Evolutionary conservation across 2,888 invertebrate species (phyloP).

Genomic region (Eurois occulta): DNA sequence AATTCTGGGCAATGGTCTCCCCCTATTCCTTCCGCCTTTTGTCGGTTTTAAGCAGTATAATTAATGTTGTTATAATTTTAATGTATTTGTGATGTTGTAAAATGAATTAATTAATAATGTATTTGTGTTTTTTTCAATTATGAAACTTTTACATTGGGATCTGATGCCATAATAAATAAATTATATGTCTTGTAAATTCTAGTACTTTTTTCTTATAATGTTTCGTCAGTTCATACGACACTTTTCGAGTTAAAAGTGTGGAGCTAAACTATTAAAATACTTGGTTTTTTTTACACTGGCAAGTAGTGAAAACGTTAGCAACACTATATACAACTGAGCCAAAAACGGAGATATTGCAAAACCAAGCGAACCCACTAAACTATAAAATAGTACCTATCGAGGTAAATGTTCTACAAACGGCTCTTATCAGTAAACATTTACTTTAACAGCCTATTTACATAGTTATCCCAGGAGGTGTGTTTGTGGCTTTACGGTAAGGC

Average conservation of each 20-base stretch:
- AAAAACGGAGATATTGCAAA: not conserved
- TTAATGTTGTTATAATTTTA: no score
- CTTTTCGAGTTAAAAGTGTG: no score
- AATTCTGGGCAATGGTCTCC: no score
- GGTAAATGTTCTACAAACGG: constrained; percentile 22
- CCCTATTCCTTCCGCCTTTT: no score
- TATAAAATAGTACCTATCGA: not conserved
- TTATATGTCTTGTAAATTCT: not conserved
- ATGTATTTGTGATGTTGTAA: not conserved
- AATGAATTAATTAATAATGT: no score
- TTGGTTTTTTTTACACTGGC: not conserved
- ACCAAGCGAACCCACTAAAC: not conserved
- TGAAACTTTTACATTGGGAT: not conserved
- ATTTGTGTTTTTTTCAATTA: not conserved
- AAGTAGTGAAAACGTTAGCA: not conserved
- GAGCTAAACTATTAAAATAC: no score
- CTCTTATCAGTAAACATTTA: constrained; percentile 10
- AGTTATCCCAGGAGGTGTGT: constrained; percentile 19
- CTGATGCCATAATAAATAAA: not conserved
- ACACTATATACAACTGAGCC: not conserved
- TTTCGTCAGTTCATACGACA: no score
- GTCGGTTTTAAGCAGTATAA: no score
- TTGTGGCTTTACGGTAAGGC: constrained; percentile 3
- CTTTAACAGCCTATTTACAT: constrained; percentile 37
- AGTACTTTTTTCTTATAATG: no score